A percentile compares a stretch with the other conserved stretches of the same genome.
phyloP scores from a whole-genome alignment of 2,888 invertebrate genomes.

The Andricus quercusramuli region DNA sequence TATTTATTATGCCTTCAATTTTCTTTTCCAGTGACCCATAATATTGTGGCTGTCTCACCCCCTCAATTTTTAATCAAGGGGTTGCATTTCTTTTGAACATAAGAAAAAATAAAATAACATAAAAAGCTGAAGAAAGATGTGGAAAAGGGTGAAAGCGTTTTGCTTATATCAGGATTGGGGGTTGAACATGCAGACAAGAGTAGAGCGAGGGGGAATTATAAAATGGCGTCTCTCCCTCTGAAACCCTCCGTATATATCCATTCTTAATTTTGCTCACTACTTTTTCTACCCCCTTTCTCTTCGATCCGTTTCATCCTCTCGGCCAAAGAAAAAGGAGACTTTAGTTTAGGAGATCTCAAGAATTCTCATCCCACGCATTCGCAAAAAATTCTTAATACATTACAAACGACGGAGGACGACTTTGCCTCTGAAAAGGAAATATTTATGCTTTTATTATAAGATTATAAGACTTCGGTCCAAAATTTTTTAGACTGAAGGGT shows the following conservation, averaged over 20 bases:
- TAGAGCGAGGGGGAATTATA: slow-evolving; percentile 66
- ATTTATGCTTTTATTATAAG: slow-evolving; percentile 20
- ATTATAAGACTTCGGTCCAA: not conserved
- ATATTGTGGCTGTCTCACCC: slow-evolving; percentile 39
- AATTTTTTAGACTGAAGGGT: not conserved
- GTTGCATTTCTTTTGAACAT: slow-evolving; percentile 16
- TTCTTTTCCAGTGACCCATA: slow-evolving; percentile 9
- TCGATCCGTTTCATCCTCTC: slow-evolving; percentile 47
- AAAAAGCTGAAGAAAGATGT: slow-evolving; percentile 36
- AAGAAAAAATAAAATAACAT: slow-evolving; percentile 45
- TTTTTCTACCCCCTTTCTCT: slow-evolving; percentile 54
- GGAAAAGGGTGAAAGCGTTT: slow-evolving; percentile 43
- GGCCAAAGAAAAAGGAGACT: slow-evolving; percentile 33
- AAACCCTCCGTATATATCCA: slow-evolving; percentile 48
- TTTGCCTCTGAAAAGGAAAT: not conserved
- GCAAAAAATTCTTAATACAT: slow-evolving; percentile 25
- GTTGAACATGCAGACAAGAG: slow-evolving; percentile 27
- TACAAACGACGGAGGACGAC: slow-evolving; percentile 31
- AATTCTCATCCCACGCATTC: slow-evolving; percentile 33
- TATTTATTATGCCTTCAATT: slow-evolving; percentile 1
- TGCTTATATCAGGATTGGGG: slow-evolving; percentile 37
- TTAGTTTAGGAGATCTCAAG: slow-evolving; percentile 35
- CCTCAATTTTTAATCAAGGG: slow-evolving; percentile 26
- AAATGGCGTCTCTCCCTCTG: slow-evolving; percentile 66
- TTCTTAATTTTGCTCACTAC: slow-evolving; percentile 67